Evolutionary conservation across 53 echinoderm and acorn worm genomes (phyloP).

Genomic region (Echinometra lucunter): DNA sequence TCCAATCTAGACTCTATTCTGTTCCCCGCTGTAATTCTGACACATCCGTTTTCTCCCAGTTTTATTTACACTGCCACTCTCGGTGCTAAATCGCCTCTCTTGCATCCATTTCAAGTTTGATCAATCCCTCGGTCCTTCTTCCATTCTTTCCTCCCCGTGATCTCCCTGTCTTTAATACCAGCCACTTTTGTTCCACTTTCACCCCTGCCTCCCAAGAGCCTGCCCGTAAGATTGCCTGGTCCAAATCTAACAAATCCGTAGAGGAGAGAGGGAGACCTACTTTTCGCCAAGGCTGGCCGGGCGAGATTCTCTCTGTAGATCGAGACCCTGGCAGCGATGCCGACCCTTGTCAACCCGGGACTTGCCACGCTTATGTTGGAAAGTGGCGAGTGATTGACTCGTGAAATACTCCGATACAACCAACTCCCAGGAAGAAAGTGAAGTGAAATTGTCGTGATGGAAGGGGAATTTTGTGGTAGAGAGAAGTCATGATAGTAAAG

Average conservation of each 20-base stretch:
- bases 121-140: background rate
- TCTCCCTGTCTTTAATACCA: background rate
- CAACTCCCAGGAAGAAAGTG: slow-evolving; percentile 25
- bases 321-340: background rate
- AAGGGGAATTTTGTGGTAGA: background rate
- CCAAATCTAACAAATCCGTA: slow-evolving; percentile 9
- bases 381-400: slow-evolving; percentile 38
- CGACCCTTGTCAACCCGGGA: slow-evolving; percentile 46
- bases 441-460: background rate
- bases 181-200: background rate
- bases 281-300: slow-evolving; percentile 14
- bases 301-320: slow-evolving; percentile 21
- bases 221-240: slow-evolving; percentile 36
- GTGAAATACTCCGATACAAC: slow-evolving; percentile 26
- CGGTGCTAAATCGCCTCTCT: background rate
- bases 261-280: slow-evolving; percentile 36
- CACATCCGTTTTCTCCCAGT: background rate
- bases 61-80: background rate
- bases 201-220: slow-evolving; percentile 13
- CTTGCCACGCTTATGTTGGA: slow-evolving; percentile 58
- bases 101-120: background rate
- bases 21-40: background rate
- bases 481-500: background rate
- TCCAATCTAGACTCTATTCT: background rate
- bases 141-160: background rate